Conservation (phyloP, 2,797 vertebrate genomes). For the Sebastes reedi region DNA sequence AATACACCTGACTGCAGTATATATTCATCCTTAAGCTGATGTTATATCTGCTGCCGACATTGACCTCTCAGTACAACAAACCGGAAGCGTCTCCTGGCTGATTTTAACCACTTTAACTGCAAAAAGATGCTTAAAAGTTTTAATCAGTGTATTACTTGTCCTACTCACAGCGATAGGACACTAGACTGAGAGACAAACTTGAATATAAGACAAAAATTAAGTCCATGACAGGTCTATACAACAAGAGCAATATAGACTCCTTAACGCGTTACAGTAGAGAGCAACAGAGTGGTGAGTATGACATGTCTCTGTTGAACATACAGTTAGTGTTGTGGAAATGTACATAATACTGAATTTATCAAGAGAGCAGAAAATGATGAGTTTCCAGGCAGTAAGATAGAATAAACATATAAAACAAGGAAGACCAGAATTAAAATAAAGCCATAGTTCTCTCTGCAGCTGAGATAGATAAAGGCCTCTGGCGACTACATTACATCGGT, state of each 20-base stretch:
- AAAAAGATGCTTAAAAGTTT: background rate
- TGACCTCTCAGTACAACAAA: background rate
- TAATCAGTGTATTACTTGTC: background rate
- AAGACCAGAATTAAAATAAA: background rate
- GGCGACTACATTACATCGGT: no score
- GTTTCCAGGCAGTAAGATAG: background rate
- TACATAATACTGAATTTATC: background rate
- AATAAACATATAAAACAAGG: no score
- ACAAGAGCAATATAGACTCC: no score
- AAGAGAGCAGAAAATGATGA: background rate
- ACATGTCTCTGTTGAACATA: background rate
- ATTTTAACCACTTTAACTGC: background rate
- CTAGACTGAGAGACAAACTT: background rate
- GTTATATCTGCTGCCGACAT: no score
- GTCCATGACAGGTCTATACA: no score
- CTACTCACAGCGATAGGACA: background rate
- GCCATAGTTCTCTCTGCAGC: background rate
- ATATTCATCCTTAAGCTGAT: no score
- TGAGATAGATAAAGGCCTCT: no score
- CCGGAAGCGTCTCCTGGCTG: background rate
- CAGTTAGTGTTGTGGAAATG: background rate
- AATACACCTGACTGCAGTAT: no score
- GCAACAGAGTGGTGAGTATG: background rate
- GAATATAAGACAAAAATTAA: no score
- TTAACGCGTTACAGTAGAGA: no score